Evolutionary conservation across 2,888 invertebrate genomes (phyloP).

Genomic region (Phortica magna): DNA sequence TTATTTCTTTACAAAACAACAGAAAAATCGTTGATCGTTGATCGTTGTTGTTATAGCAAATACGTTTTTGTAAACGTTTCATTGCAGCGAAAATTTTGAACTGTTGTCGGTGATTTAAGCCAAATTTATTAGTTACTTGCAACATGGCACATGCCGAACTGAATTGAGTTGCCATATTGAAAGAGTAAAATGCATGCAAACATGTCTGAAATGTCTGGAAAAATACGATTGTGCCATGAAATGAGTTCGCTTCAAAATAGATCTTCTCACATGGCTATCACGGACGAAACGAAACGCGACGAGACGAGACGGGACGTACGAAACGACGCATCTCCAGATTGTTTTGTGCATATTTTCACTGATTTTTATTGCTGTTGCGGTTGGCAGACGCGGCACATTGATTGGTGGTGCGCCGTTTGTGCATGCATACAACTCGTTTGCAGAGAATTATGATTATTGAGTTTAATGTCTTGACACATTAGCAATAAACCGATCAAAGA

Average conservation of each 20-base stretch:
- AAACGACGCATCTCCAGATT: no score
- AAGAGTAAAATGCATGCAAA: no score
- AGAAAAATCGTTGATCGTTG: not conserved
- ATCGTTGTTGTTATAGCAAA: not conserved
- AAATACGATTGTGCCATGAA: not conserved
- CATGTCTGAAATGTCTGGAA: not conserved
- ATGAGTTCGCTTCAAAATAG: not conserved
- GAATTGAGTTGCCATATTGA: no score
- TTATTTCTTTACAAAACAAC: not conserved
- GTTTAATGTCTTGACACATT: not conserved
- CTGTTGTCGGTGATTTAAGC: not conserved
- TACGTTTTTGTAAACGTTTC: not conserved
- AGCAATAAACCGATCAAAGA: not conserved
- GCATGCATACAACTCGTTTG: not conserved
- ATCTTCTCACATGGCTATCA: not conserved
- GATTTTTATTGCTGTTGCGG: not conserved
- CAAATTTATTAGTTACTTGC: not conserved
- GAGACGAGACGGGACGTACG: no score
- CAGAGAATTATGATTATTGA: not conserved
- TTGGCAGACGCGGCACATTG: no score
- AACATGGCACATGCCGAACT: not conserved
- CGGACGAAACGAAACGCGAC: no score
- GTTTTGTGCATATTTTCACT: not conserved
- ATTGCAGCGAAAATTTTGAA: not conserved
- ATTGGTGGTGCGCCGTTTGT: no score